phyloP scores from a whole-genome alignment of 2,113 vertebrate genomes.

The Pan paniscus region DNA sequence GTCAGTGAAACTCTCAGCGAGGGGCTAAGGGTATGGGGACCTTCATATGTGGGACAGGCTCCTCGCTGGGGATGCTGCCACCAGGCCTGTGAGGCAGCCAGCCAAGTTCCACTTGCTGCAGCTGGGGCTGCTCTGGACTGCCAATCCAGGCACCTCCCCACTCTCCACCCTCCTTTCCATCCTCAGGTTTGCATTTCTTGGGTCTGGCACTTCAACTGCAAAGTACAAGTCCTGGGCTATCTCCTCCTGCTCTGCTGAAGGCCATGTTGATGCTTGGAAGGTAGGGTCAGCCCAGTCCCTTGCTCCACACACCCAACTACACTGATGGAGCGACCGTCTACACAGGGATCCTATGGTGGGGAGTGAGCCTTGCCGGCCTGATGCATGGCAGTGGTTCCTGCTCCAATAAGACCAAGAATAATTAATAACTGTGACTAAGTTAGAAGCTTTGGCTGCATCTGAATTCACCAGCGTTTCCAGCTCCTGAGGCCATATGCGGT shows the following conservation, averaged over 20 bases:
- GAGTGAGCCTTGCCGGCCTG: not conserved
- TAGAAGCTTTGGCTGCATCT: slow-evolving; percentile 59
- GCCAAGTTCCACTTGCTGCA: not conserved
- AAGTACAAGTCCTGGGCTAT: not conserved
- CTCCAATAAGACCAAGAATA: slow-evolving; percentile 40
- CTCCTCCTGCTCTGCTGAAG: not conserved
- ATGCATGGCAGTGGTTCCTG: not conserved
- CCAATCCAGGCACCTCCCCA: rapidly evolving
- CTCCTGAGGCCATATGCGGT: slow-evolving; percentile 42
- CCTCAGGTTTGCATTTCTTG: not conserved
- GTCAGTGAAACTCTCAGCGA: not conserved
- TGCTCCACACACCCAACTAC: not conserved
- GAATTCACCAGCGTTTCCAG: slow-evolving; percentile 71
- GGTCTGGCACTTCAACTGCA: not conserved
- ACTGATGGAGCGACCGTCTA: not conserved
- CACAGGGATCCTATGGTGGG: not conserved
- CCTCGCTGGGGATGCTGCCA: not conserved
- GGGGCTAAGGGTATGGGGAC: rapidly evolving
- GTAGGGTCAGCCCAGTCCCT: too few species aligned
- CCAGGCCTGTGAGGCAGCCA: not conserved
- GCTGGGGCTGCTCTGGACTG: not conserved
- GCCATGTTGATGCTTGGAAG: not conserved
- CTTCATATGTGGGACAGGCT: not conserved
- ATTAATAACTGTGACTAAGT: slow-evolving; percentile 65
- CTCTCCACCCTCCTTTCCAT: not conserved